Percentiles rank a stretch among this genome's conserved stretches.
Evolutionary conservation across 2,113 vertebrate species (phyloP).

Genomic region (Garra rufa): DNA sequence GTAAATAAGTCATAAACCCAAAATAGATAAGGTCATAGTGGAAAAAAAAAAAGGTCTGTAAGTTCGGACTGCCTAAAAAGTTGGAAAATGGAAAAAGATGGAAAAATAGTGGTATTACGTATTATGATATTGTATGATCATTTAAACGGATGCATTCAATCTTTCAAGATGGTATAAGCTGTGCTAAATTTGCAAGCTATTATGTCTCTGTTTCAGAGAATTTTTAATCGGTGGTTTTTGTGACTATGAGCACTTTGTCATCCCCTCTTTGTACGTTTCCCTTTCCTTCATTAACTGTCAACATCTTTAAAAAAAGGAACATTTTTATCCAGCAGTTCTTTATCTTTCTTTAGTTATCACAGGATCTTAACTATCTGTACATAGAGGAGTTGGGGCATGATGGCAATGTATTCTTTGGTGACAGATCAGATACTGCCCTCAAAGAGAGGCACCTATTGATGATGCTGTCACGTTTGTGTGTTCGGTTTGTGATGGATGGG

Average conservation of each 20-base stretch:
- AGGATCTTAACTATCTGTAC: slow-evolving; percentile 46
- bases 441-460: slow-evolving; percentile 55
- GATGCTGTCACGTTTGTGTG: slow-evolving; percentile 44
- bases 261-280: slow-evolving; percentile 19
- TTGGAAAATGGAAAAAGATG: background rate
- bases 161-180: background rate
- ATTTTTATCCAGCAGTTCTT: slow-evolving; percentile 30
- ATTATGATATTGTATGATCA: slow-evolving; percentile 13
- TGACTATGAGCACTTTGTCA: slow-evolving; percentile 35
- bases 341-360: slow-evolving; percentile 34
- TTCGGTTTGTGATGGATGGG: slow-evolving; percentile 34
- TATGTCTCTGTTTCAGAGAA: slow-evolving; percentile 44
- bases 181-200: slow-evolving; percentile 32
- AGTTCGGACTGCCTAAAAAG: background rate
- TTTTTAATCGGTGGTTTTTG: slow-evolving; percentile 38
- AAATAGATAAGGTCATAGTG: background rate
- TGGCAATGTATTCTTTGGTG: slow-evolving; percentile 62
- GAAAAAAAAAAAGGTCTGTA: background rate
- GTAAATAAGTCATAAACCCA: slow-evolving; percentile 29
- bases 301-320: slow-evolving; percentile 21
- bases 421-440: slow-evolving; percentile 57
- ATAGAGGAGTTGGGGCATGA: slow-evolving; percentile 70
- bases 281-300: slow-evolving; percentile 18
- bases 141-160: slow-evolving; percentile 18
- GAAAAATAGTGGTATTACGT: background rate